A percentile compares a stretch with the other conserved stretches of the same genome.
phyloP scores from a whole-genome alignment of 2,113 vertebrate genomes.

The Ctenomys sociabilis region DNA sequence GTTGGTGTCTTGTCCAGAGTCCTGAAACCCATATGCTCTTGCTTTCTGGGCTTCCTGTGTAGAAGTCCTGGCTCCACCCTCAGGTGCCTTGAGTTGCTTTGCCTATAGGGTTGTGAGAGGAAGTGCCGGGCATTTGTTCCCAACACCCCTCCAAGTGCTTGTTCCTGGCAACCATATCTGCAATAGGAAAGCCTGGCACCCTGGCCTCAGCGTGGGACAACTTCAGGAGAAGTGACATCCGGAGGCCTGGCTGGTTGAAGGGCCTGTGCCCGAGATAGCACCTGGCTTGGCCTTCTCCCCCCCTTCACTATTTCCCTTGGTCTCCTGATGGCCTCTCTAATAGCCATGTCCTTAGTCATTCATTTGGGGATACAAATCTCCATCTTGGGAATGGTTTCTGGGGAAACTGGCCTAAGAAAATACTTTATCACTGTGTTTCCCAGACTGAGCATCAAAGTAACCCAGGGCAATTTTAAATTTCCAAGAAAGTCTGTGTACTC shows the following conservation, averaged over 20 bases:
- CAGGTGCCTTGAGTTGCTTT: not conserved
- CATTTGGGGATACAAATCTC: not conserved
- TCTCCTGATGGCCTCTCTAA: not conserved
- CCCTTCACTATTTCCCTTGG: accelerated
- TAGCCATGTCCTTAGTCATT: not conserved
- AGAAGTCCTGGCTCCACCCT: not conserved
- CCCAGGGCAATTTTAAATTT: not conserved
- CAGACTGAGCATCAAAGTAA: not conserved
- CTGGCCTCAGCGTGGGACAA: not conserved
- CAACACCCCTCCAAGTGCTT: not conserved
- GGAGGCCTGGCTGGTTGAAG: not conserved
- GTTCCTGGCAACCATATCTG: not conserved
- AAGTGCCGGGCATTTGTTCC: not conserved
- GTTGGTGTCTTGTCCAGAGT: not conserved
- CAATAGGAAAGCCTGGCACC: not conserved
- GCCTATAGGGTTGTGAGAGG: not conserved
- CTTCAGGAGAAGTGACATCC: too few species aligned
- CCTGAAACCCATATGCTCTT: not conserved
- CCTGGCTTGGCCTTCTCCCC: not conserved
- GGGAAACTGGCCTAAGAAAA: not conserved
- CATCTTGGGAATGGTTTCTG: not conserved
- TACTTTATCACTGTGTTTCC: not conserved
- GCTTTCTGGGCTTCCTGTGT: not conserved
- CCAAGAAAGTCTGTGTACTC: not conserved
- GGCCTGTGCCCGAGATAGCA: not conserved